A percentile compares a stretch with the other conserved stretches of the same genome.
These are phyloP conservation scores for Lepilemur septentrionalis DNA, from an alignment of 2,797 vertebrate species.

Conservation along the genomic window DNA sequence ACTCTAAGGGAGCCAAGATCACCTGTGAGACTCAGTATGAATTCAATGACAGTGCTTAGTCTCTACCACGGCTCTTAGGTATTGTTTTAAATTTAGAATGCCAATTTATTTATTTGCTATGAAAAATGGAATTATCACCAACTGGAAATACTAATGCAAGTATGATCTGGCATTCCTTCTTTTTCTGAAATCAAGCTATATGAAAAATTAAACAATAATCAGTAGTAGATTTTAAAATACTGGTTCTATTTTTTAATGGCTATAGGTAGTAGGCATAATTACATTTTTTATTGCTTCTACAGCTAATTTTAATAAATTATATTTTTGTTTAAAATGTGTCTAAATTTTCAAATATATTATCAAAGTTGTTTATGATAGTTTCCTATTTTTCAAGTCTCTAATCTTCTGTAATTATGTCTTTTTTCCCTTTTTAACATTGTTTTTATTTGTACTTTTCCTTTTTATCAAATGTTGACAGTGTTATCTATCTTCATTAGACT, in stretches of 20 bases:
- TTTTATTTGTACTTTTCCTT: not conserved
- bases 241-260: not conserved
- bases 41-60: not conserved
- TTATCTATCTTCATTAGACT: not conserved
- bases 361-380: not conserved
- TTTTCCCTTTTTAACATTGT: conserved; percentile 33
- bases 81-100: not conserved
- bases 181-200: conserved; percentile 3
- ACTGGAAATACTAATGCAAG: not conserved
- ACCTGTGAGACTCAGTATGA: not conserved
- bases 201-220: conserved; percentile 1
- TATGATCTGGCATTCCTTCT: not conserved
- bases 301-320: conserved; percentile 19
- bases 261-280: not conserved
- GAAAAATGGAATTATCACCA: not conserved
- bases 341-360: not conserved
- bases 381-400: conserved; percentile 14
- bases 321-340: conserved; percentile 14
- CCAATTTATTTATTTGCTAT: not conserved
- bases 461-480: conserved; percentile 13
- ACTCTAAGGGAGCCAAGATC: not conserved
- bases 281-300: not conserved
- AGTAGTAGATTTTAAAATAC: conserved; percentile 8
- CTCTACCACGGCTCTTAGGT: not conserved
- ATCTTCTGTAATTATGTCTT: not conserved